Base-by-base conservation (phyloP, 1,140 invertebrate species). In the Bombus impatiens region DNA sequence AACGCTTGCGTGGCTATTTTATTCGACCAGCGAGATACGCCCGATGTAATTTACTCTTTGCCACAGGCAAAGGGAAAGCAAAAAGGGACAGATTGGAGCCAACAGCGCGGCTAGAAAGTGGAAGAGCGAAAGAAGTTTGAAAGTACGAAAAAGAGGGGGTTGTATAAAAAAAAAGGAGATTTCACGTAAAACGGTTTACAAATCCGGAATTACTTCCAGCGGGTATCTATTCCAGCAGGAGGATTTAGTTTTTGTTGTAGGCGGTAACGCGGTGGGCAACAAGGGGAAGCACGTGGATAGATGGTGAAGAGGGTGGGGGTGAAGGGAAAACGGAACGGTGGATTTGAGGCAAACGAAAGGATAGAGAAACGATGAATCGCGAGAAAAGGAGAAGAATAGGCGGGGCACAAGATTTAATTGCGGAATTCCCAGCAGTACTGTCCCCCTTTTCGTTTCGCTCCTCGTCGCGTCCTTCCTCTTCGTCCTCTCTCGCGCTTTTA, bases 121-220 rank as follows among this genome's bases (percentile, higher is more conserved):
- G 9, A 22, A 40, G 68, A 35, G 8, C 4, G 15, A 25, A 37
- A n/a, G 10, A 10, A 22, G 13, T 53, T 22, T 53, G 4, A 59
- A 59, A 77, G 3, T 18, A 35, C 3, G 5, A 42, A 4, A 78
- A 3, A 40, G 28, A 5, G 15, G 3, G 10, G 1, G 5, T 6
- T 32, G 25, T 0, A n/a, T 18, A 15, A 47, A 47, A 76, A 78
- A 75, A 47, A 84, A 78, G 75, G 57, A 75, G 37, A 32, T 71
- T 12, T 10, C 79, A 37, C 88, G 84, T 87, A 84, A 89, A 89
- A 89, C 88, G 88, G 88, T 89, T 89, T 89, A 89, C 88, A 89
- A 89, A 89, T 89, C 88, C 88, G 84, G 72, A 87, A 89, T 89
- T 89, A 89, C 88, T 89, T 87, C 47, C 79, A 80, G 74, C 13